A percentile compares a stretch with the other conserved stretches of the same genome.
phyloP scores from a whole-genome alignment of 2,888 invertebrate genomes.

The Caradrina clavipalpis region DNA sequence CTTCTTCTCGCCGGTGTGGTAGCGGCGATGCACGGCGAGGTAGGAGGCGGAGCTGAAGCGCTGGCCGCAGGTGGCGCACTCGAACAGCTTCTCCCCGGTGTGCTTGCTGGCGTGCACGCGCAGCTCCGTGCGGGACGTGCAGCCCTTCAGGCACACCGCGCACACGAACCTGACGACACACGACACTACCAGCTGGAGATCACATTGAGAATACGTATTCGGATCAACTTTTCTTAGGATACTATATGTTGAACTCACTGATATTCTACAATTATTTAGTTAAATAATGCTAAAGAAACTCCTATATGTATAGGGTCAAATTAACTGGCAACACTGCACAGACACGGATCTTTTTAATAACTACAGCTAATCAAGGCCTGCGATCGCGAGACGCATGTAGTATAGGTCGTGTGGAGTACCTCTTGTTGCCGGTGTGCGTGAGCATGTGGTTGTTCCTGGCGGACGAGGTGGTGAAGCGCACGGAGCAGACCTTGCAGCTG shows the following conservation, averaged over 20 bases:
- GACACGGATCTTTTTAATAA: no score
- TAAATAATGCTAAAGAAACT: no score
- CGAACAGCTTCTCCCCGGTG: slow-evolving; percentile 86
- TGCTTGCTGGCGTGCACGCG: slow-evolving; percentile 84
- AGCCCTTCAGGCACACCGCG: slow-evolving; percentile 85
- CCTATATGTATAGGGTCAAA: no score
- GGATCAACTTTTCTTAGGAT: no score
- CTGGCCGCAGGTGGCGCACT: slow-evolving; percentile 80
- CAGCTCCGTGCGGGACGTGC: slow-evolving; percentile 85
- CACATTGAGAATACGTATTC: no score
- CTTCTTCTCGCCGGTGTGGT: slow-evolving; percentile 82
- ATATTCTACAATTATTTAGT: no score
- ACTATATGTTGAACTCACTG: no score
- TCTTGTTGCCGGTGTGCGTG: slow-evolving; percentile 86
- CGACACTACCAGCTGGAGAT: no score
- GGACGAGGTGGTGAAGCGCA: slow-evolving; percentile 88
- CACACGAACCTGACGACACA: slow-evolving; percentile 81
- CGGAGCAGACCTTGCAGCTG: slow-evolving; percentile 85
- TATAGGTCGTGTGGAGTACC: slow-evolving; percentile 63
- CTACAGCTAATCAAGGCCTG: no score
- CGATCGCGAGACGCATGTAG: no score
- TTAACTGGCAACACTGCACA: no score
- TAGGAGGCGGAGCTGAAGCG: slow-evolving; percentile 86
- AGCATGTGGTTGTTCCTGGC: slow-evolving; percentile 88
- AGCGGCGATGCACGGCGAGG: slow-evolving; percentile 84